Evolutionary conservation across 2,888 invertebrate genomes (phyloP), one percentile per base, ranked within the genome.

Genomic region (Caenorhabditis sp.): DNA sequence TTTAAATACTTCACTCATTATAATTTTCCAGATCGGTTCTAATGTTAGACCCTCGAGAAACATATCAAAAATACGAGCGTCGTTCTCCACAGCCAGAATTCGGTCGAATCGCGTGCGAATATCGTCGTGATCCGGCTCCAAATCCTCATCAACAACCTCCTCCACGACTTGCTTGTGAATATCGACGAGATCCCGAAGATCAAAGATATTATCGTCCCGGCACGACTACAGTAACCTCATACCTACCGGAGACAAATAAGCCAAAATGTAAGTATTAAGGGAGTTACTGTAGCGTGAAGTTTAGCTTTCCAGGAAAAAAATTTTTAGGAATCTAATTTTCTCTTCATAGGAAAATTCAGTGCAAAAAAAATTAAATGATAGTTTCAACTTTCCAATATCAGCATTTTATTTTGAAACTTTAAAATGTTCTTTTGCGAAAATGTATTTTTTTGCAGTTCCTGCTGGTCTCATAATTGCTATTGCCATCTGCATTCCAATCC

Each of bases 61-160:
- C 84, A 4, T 84, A 77, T 56, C 83, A 84, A 57, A 76, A 78
- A 31, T 84, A 84, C 59, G 84, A 84, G 61, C 65, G 77, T 20
- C 67, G 80, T n/a, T 64, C 78, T 58, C 66, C 71, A 5, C 63
- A 78, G 20, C 76, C 78, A 4, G 31, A 31, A 31, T 31, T 31
- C 31, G 31, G 31, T 31, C 43, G 43, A 12, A 5, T 43, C 12
- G 43, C 43, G 5, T 43, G 43, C 43, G 43, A 43, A 43, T 43
- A 43, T 43, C 43, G 43, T 3, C 43, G 43, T 3, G 43, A 43
- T 17, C 43, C 43, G 43, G 14, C 43, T 43, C 17, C 43, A 36
- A 36, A 36, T 43, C 43, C 5, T 7, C 31, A 31, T 31, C 31
- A 31, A 31, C 31, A 31, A 31, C 31, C 4, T 7, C 31, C 4